Evolutionary conservation across 53 echinoderm and acorn worm genomes (phyloP).

Genomic region (Echinometra lucunter): DNA sequence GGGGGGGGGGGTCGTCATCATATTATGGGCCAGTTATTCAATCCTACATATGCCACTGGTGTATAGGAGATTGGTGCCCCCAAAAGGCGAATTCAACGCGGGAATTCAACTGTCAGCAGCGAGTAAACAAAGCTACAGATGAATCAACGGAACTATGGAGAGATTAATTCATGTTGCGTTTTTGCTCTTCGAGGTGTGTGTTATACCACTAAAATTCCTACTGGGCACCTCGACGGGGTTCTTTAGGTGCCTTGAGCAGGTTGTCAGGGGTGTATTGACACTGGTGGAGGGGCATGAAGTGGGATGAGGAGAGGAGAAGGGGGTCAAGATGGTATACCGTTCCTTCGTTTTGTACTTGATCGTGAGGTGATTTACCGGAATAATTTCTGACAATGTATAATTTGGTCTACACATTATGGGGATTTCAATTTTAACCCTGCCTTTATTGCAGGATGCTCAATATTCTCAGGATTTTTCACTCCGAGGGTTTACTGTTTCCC

Average conservation of each 20-base stretch:
- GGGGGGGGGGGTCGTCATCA: too few relatives aligned
- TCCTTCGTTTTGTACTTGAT: constrained; percentile 14
- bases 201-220: constrained; percentile 26
- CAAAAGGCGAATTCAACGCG: background rate
- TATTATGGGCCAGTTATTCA: too few relatives aligned
- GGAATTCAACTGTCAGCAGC: background rate
- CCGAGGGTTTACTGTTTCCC: too few relatives aligned
- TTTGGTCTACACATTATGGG: background rate
- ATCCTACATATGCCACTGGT: too few relatives aligned
- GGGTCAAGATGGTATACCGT: background rate
- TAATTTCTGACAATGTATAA: background rate
- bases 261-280: constrained; percentile 32
- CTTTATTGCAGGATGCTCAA: too few relatives aligned
- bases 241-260: background rate
- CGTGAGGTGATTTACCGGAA: constrained; percentile 19
- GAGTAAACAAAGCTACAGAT: constrained; percentile 28
- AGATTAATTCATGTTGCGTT: constrained; percentile 52
- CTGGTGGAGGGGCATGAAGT: background rate
- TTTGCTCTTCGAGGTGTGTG: constrained; percentile 40
- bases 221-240: constrained; percentile 20
- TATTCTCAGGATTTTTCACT: too few relatives aligned
- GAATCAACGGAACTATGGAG: constrained; percentile 14
- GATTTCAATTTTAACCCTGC: too few relatives aligned
- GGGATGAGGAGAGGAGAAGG: background rate
- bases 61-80: too few relatives aligned